A percentile compares a stretch with the other conserved stretches of the same genome.
Evolutionary conservation across 2,113 vertebrate species (phyloP).

Genomic region (Guaruba guarouba): DNA sequence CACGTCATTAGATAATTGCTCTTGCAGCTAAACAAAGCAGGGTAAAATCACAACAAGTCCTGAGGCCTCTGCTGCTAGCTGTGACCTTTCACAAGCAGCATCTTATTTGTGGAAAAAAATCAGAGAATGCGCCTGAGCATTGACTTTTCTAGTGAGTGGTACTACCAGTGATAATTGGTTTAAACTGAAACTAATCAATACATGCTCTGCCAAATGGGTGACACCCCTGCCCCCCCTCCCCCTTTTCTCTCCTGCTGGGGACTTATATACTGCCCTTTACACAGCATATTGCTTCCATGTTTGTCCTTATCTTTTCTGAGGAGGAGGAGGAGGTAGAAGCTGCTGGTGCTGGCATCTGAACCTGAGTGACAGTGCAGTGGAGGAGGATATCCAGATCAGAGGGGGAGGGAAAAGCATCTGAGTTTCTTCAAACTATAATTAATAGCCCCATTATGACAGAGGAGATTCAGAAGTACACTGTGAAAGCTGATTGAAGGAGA

Average conservation of each 20-base stretch:
- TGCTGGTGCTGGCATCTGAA: background rate
- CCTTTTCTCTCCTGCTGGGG: background rate
- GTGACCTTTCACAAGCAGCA: background rate
- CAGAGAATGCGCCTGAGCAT: background rate
- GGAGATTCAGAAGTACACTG: background rate
- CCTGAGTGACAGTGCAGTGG: background rate
- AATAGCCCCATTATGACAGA: background rate
- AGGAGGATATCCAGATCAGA: background rate
- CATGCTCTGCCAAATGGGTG: background rate
- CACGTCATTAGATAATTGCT: background rate
- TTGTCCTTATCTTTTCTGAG: background rate
- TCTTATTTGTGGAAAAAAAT: background rate
- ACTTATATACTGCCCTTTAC: background rate
- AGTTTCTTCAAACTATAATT: background rate
- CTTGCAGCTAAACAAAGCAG: background rate
- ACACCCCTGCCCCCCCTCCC: rapidly evolving
- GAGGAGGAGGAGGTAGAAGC: background rate
- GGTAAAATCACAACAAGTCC: background rate
- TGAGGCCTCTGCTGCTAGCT: background rate
- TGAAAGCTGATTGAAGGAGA: background rate
- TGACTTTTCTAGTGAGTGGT: background rate
- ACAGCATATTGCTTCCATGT: background rate
- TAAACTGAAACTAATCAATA: background rate
- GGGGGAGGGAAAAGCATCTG: background rate
- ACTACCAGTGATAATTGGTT: background rate